Evolutionary conservation across 1,140 invertebrate species (phyloP).

Genomic region (Acromyrmex echinatior): DNA sequence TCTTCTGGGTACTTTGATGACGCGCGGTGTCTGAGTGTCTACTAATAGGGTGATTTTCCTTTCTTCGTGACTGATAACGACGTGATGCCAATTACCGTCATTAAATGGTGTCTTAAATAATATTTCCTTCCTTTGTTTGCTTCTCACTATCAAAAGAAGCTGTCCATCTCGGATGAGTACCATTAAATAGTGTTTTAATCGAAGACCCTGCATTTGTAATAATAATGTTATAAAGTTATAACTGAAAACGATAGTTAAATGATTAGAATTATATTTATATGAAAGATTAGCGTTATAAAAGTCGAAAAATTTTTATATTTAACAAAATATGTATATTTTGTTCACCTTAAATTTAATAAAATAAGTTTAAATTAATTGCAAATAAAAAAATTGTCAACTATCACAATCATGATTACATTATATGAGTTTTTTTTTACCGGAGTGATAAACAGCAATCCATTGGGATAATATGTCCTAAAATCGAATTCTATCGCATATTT

Average conservation of each 20-base stretch:
- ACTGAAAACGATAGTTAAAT: not conserved
- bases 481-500: conserved; percentile 93
- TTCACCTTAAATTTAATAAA: not conserved
- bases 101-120: conserved; percentile 89
- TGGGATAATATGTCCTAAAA: conserved; percentile 94
- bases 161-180: conserved; percentile 91
- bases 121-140: conserved; percentile 89
- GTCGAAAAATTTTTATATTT: not conserved
- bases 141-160: conserved; percentile 90
- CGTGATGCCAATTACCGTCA: conserved; percentile 95
- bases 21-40: conserved; percentile 89
- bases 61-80: conserved; percentile 89
- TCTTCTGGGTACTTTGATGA: conserved; percentile 90
- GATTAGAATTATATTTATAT: not conserved
- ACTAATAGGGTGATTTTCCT: conserved; percentile 90
- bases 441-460: conserved; percentile 93
- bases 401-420: too few species aligned
- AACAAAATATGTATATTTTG: not conserved
- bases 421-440: conserved; percentile 86
- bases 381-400: not conserved
- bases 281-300: not conserved
- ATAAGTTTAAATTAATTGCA: not conserved
- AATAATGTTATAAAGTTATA: not conserved
- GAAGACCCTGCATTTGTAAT: conserved; percentile 87
- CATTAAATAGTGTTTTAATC: conserved; percentile 91